Evolutionary conservation across 2,888 invertebrate species (phyloP), one percentile per base, ranked within the genome.

Genomic region (Trichogramma evanescens): DNA sequence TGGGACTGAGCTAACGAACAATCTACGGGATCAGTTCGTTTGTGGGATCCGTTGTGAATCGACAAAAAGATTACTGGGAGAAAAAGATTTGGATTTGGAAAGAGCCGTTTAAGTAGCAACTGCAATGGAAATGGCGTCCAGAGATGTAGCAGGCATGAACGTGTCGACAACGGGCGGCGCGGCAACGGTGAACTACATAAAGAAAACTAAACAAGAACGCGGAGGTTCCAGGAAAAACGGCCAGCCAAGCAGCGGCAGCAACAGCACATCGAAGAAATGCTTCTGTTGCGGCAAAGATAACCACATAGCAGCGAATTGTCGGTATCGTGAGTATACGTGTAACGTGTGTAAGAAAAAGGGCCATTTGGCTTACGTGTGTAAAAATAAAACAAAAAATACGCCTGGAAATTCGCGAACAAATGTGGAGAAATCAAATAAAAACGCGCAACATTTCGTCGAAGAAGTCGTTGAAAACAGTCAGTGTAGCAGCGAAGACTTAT

Each of bases 1-100:
- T 45, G 45, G 45, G 7, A n/a, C 45, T 9, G 45, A 45, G 7
- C 45, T 10, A 41, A 57, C 6, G 10, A n/a, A 45, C 10, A 9
- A 55, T 48, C 38, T 26, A 7, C 43, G 59, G 0, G 55, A 55
- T 45, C 54, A 59, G 41, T 55, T 59, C 40, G 55, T 59, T 2
- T 59, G 59, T 50, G 55, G 55, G 4, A 9, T 59, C 9, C 13
- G 45, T 8, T 26, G 51, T 51, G 51, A 51, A n/a, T 13, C 51
- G 5, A 51, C 39, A 26, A 51, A 51, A 26, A 13, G 51, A 38
- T 38, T 51, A 51, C 39, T 51, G 13, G 51, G 51, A 7, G 51
- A 51, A 51, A 51, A 38, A 51, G 38, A 26, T 26, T 8, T 51
- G 8, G 39, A 13, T 13, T 51, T 26, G 6, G 51, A 51, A 6